A percentile compares a stretch with the other conserved stretches of the same genome.
These are phyloP conservation scores for Andrena marginata DNA, from an alignment of 2,888 invertebrate species.

Conservation along the genomic window DNA sequence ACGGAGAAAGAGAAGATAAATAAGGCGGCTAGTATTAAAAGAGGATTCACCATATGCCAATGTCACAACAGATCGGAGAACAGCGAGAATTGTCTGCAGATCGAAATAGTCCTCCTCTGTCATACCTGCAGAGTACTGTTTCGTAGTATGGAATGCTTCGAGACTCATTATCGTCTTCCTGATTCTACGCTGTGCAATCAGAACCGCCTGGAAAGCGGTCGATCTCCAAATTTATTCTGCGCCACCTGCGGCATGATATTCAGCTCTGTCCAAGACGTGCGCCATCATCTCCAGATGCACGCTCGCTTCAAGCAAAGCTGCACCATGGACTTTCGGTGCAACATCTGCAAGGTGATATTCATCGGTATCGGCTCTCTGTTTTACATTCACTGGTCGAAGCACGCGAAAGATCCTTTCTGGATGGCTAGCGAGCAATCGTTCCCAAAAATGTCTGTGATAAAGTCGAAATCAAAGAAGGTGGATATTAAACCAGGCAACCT, in stretches of 20 bases:
- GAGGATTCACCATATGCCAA: conserved; percentile 68
- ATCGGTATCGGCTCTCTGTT: conserved; percentile 77
- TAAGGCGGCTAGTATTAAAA: background rate
- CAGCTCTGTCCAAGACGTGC: conserved; percentile 72
- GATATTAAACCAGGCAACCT: conserved; percentile 12
- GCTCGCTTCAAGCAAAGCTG: conserved; percentile 33
- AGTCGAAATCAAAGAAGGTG: background rate
- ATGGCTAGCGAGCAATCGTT: conserved; percentile 78
- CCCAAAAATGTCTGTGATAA: conserved; percentile 72
- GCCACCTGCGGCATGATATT: conserved; percentile 72
- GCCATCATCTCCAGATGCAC: conserved; percentile 76
- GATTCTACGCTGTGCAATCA: conserved; percentile 56
- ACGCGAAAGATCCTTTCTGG: conserved; percentile 75
- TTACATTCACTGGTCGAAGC: conserved; percentile 78
- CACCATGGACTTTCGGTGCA: conserved; percentile 73
- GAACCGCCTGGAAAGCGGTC: conserved; percentile 60
- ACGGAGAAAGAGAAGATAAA: background rate
- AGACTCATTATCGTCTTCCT: conserved; percentile 73
- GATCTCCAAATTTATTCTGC: conserved; percentile 77
- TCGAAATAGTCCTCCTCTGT: conserved; percentile 80
- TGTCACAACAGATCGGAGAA: conserved; percentile 73
- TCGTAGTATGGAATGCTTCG: conserved; percentile 78
- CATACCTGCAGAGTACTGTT: conserved; percentile 76
- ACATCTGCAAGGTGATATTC: conserved; percentile 81
- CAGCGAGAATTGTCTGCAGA: conserved; percentile 69